Percentiles rank a stretch among this genome's conserved stretches.
Conservation (phyloP, 2,797 vertebrate genomes). For the Gallinago nigripennis region DNA sequence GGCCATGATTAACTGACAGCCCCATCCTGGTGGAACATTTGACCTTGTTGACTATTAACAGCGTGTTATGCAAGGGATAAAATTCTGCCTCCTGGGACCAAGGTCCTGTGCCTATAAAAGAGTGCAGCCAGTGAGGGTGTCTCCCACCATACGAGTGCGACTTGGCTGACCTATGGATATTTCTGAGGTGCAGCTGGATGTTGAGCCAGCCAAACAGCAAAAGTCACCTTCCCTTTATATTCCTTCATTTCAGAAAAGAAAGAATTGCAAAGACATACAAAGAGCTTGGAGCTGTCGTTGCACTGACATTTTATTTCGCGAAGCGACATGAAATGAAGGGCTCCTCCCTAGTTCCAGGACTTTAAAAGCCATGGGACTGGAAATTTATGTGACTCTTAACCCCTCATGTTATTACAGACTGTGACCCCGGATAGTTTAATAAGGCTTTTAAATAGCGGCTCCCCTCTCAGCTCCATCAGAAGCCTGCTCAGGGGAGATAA, state of each 20-base stretch:
- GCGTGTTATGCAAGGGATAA: not conserved
- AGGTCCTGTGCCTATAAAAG: not conserved
- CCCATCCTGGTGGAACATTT: not conserved
- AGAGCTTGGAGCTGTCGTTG: not conserved
- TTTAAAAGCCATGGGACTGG: not conserved
- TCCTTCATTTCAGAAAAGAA: not conserved
- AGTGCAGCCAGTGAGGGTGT: accelerated
- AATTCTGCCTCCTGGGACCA: not conserved
- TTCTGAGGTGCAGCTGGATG: not conserved
- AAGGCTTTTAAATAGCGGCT: not conserved
- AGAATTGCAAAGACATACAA: not conserved
- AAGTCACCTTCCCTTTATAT: not conserved
- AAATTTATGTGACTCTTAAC: not conserved
- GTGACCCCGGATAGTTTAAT: not conserved
- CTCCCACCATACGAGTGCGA: accelerated
- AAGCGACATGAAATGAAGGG: not conserved
- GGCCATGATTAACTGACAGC: not conserved
- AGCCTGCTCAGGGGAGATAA: not conserved
- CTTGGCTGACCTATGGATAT: not conserved
- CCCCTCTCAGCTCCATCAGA: not conserved
- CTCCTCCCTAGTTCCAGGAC: not conserved
- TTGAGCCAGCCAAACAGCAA: accelerated
- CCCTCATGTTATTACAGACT: not conserved
- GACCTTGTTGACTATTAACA: not conserved
- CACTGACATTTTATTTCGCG: not conserved